Evolutionary conservation across 2,113 vertebrate genomes (phyloP).

Genomic region (crab-eating macaque (Macaca fascicularis)): DNA sequence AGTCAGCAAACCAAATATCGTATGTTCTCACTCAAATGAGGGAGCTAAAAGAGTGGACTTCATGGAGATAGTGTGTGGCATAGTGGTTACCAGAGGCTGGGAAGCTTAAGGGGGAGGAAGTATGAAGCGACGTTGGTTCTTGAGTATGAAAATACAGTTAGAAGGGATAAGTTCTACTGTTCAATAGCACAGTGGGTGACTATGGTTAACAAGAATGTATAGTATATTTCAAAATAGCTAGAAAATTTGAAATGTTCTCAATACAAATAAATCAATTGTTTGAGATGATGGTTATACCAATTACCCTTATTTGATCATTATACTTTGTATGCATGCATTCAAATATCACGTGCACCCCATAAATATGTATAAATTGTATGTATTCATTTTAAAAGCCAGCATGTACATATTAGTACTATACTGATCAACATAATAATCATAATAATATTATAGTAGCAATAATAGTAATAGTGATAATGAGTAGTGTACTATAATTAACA

Average conservation of each 20-base stretch:
- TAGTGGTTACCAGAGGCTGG: not conserved
- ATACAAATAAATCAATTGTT: not conserved
- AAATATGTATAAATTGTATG: not conserved
- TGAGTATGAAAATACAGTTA: not conserved
- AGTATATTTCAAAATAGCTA: not conserved
- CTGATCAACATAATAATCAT: not conserved
- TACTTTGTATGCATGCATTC: not conserved
- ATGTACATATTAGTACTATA: not conserved
- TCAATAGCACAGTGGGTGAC: not conserved
- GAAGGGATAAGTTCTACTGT: not conserved
- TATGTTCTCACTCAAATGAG: not conserved
- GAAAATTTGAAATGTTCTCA: not conserved
- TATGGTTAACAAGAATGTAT: not conserved
- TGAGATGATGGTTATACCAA: not conserved
- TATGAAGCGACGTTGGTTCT: not conserved
- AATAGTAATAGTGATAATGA: not conserved
- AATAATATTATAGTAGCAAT: not conserved
- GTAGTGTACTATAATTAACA: not conserved
- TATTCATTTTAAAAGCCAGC: not conserved
- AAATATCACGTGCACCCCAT: not conserved
- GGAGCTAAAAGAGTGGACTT: not conserved
- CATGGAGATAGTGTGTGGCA: not conserved
- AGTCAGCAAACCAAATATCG: not conserved
- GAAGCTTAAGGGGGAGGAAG: not conserved
- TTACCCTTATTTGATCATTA: not conserved